Evolutionary conservation across 2,888 invertebrate species (phyloP), one percentile per base, ranked within the genome.

Genomic region (Gymnoscelis rufifasciata): DNA sequence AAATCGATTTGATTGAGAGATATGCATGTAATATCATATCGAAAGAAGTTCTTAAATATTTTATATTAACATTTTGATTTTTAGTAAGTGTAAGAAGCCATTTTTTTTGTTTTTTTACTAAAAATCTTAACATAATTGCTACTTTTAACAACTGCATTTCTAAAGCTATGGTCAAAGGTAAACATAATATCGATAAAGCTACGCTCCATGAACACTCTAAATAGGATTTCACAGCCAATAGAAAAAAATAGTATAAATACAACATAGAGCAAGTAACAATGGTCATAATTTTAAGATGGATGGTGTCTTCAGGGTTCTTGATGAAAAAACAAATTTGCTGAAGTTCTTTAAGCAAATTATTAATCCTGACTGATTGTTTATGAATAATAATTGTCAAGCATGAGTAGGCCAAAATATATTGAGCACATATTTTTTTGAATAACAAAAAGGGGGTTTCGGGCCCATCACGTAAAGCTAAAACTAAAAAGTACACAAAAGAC

Each of bases 201-300:
- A n/a, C n/a, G n/a, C n/a, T n/a, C n/a, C 24, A 30, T 12, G 23
- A 15, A 29, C 39, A 39, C 12, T 23, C 6, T 30, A 30, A 40
- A 11, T 8, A 4, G 1, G 4, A 24, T 31, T 7, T 7, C 3
- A 7, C 6, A 8, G 6, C 13, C 7, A 11, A 31, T 40, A 11
- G 31, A 8, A n/a, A 6, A 1, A 14, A 6, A 1, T 5, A 31
- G 1, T 19, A 12, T 1, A 7, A 40, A 10, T 23, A 2, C 7
- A 40, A 12, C 5, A 31, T 3, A 24, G 23, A 5, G 13, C n/a
- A 15, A 13, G 15, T 8, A 3, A 7, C 8, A 2, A 8, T 13
- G 6, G 24, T 33, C 15, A 10, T 15, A 26, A 3, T 41, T 41
- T 40, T 40, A 1, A 40, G 23, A 12, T 14, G 10, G 23, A 8